Conservation (phyloP, 2,888 invertebrate genomes). For the Volucella inflata region DNA sequence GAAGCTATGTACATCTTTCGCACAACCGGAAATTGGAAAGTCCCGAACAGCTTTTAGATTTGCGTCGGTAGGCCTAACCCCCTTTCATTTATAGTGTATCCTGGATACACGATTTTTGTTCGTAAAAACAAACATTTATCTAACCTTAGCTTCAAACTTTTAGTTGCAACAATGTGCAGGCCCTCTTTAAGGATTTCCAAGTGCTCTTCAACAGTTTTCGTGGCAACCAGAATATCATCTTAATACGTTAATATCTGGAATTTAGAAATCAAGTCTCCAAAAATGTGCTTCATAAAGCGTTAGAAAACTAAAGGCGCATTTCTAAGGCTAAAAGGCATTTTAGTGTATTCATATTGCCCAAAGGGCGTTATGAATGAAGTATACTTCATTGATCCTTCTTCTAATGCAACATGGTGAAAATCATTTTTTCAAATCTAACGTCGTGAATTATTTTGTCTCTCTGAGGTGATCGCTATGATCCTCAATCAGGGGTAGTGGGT, state of each 20-base stretch:
- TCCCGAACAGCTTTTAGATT: too few relatives aligned
- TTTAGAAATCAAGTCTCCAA: not conserved
- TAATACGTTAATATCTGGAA: not conserved
- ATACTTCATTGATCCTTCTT: too few relatives aligned
- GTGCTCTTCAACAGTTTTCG: not conserved
- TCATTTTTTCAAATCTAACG: not conserved
- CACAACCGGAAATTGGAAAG: too few relatives aligned
- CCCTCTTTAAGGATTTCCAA: constrained; percentile 3
- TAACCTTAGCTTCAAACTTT: constrained; percentile 1
- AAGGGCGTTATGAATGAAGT: too few relatives aligned
- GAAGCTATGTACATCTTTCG: too few relatives aligned
- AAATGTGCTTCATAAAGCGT: not conserved
- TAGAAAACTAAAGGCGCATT: not conserved
- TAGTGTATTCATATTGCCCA: not conserved
- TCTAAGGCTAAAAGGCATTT: not conserved
- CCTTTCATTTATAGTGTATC: not conserved
- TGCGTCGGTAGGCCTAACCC: too few relatives aligned
- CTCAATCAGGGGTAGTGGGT: not conserved
- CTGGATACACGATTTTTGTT: not conserved
- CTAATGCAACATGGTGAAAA: too few relatives aligned
- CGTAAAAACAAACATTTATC: constrained; percentile 6
- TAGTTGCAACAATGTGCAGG: not conserved
- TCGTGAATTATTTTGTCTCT: not conserved
- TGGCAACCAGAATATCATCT: not conserved
- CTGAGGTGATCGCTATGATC: too few relatives aligned